These are phyloP conservation scores for Holocentrus rufus DNA, from an alignment of 2,797 vertebrate genomes.

Conservation along the genomic window DNA sequence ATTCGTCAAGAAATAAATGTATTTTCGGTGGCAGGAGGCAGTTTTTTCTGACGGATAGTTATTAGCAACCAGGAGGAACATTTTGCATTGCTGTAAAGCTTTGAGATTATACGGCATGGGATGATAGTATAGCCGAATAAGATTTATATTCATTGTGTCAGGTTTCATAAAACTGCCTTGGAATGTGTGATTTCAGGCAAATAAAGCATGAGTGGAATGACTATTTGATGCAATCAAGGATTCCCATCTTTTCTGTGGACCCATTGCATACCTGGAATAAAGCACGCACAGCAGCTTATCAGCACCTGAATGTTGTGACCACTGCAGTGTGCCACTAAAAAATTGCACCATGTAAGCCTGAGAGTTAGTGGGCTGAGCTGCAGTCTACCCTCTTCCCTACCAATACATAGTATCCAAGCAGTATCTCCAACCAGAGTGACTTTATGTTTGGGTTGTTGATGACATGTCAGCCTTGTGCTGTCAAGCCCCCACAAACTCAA, in stretches of 20 bases:
- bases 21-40: conserved; percentile 14
- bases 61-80: background rate
- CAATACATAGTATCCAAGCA: conserved; percentile 32
- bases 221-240: conserved; percentile 1
- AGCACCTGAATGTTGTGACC: conserved; percentile 22
- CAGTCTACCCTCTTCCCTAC: conserved; percentile 21
- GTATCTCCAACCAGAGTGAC: conserved; percentile 26
- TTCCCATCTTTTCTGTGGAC: background rate
- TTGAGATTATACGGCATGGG: background rate
- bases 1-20: conserved; percentile 28
- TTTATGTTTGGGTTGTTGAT: conserved; percentile 43
- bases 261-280: background rate
- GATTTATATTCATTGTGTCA: background rate
- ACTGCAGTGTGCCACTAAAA: conserved; percentile 21
- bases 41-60: conserved; percentile 24
- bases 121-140: background rate
- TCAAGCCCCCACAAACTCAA: conserved; percentile 27
- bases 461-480: conserved; percentile 33
- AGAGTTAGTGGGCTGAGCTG: conserved; percentile 43
- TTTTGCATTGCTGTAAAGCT: conserved; percentile 6
- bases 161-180: conserved; percentile 3
- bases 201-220: background rate
- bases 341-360: conserved; percentile 25
- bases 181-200: background rate
- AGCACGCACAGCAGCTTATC: background rate